These are phyloP conservation scores for Numenius phaeopus DNA, from an alignment of 2,797 vertebrate species.

Conservation along the genomic window DNA sequence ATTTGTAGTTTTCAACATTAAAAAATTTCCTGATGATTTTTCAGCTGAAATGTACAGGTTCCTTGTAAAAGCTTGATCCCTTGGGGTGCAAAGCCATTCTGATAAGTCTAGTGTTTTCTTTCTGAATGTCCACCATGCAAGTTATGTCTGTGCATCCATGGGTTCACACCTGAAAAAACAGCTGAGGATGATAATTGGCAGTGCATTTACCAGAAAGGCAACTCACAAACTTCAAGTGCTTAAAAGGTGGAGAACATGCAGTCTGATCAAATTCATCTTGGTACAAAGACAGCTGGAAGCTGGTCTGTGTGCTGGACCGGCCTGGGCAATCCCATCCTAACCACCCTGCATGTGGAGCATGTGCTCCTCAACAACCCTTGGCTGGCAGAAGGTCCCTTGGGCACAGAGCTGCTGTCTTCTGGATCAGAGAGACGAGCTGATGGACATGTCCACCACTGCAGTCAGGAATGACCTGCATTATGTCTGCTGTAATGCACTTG, in stretches of 20 bases:
- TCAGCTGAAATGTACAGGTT: background rate
- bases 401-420: background rate
- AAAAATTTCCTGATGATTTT: background rate
- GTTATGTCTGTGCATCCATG: background rate
- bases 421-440: background rate
- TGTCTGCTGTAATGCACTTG: background rate
- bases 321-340: background rate
- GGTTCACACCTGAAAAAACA: background rate
- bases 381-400: background rate
- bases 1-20: background rate
- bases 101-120: background rate
- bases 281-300: background rate
- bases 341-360: background rate
- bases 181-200: background rate
- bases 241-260: background rate
- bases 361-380: background rate
- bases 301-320: background rate
- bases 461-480: rapidly evolving
- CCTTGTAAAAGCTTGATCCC: background rate
- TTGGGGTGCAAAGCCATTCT: background rate
- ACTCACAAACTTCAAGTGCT: background rate
- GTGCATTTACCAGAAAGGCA: background rate
- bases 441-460: background rate
- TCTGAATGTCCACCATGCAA: background rate
- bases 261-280: no score